Evolutionary conservation across 2,888 invertebrate species (phyloP).

Genomic region (Paralinhomoeus sp.): DNA sequence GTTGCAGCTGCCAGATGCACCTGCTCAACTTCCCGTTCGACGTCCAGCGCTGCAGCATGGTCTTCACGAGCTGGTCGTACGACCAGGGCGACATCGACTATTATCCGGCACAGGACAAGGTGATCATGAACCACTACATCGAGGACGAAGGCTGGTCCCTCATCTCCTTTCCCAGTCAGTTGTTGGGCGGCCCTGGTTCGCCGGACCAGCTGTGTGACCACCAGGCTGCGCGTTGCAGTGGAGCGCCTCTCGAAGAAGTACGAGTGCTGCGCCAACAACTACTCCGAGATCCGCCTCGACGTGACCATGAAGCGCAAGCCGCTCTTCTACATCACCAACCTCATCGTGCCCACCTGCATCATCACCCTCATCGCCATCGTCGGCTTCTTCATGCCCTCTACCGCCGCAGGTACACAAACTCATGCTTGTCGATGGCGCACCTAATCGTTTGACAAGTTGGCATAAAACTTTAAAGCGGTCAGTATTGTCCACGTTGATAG

Average conservation of each 20-base stretch:
- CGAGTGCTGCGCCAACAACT: slow-evolving; percentile 22
- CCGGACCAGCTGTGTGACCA: background rate
- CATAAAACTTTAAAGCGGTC: too few species aligned
- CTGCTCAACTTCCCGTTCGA: slow-evolving; percentile 19
- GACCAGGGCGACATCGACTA: slow-evolving; percentile 19
- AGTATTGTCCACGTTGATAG: too few species aligned
- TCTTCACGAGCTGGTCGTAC: slow-evolving; percentile 21
- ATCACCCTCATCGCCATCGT: slow-evolving; percentile 1
- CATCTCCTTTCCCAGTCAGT: slow-evolving; percentile 11
- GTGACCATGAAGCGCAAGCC: slow-evolving; percentile 20
- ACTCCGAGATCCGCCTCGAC: slow-evolving; percentile 19
- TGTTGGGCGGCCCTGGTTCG: background rate
- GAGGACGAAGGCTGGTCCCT: slow-evolving; percentile 23
- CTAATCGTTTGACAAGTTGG: too few species aligned
- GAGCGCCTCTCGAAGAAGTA: slow-evolving; percentile 19
- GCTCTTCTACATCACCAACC: slow-evolving; percentile 21
- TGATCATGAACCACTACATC: slow-evolving; percentile 19
- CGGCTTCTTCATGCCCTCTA: slow-evolving; percentile 7
- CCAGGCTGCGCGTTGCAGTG: slow-evolving; percentile 8
- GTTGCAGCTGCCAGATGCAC: slow-evolving; percentile 16
- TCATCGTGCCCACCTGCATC: slow-evolving; percentile 21
- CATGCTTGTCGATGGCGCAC: too few species aligned
- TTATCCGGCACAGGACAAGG: slow-evolving; percentile 16
- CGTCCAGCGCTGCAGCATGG: slow-evolving; percentile 20
- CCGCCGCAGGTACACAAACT: too few species aligned